Conservation (phyloP, 2,888 invertebrate species). For the Ormyrus thymus region DNA sequence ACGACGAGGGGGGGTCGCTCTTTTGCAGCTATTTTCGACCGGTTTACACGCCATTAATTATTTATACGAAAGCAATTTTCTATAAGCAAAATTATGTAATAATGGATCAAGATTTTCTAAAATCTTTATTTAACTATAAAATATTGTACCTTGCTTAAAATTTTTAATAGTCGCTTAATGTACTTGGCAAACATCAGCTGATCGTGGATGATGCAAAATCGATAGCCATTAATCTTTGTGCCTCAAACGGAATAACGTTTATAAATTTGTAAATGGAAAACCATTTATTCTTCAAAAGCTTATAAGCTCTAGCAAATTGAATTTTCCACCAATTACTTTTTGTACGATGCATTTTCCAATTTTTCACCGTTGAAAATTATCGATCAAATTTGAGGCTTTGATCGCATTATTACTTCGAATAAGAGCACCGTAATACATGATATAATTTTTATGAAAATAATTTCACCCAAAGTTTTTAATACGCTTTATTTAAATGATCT, state of each 20-base stretch:
- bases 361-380: not conserved
- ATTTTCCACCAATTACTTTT: constrained; percentile 28
- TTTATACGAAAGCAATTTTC: too few species aligned
- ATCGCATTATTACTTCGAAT: not conserved
- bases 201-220: constrained; percentile 6
- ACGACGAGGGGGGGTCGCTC: too few species aligned
- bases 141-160: too few species aligned
- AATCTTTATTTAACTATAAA: too few species aligned
- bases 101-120: too few species aligned
- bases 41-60: too few species aligned
- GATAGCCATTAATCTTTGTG: constrained; percentile 2
- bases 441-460: not conserved
- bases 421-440: not conserved
- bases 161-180: too few species aligned
- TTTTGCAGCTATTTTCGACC: too few species aligned
- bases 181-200: too few species aligned
- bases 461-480: too few species aligned
- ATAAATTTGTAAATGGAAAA: constrained; percentile 30
- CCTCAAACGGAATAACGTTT: constrained; percentile 2
- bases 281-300: constrained; percentile 29
- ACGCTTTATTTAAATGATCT: too few species aligned
- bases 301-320: constrained; percentile 3
- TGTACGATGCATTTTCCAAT: not conserved
- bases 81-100: too few species aligned
- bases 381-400: not conserved